A percentile compares a stretch with the other conserved stretches of the same genome.
Evolutionary conservation across 2,113 vertebrate genomes (phyloP).

Genomic region (Oncorhynchus tshawytscha): DNA sequence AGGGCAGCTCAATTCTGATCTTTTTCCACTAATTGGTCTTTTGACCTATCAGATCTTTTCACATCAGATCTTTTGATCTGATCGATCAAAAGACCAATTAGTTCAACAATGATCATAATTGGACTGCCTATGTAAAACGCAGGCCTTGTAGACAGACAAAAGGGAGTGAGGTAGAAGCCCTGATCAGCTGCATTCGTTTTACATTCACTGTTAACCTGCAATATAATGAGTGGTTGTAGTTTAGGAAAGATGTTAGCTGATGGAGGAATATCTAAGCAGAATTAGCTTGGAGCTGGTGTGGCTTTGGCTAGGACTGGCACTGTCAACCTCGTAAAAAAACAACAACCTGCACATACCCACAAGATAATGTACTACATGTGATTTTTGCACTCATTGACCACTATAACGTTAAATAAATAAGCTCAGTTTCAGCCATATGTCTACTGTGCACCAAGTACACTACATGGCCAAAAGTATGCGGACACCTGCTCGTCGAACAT

Average conservation of each 20-base stretch:
- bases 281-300: neutral
- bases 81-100: too few species aligned
- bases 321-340: neutral
- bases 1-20: too few species aligned
- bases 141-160: too few species aligned
- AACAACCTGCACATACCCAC: neutral
- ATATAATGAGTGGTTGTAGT: neutral
- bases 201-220: constrained; percentile 21
- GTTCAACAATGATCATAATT: too few species aligned
- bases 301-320: neutral
- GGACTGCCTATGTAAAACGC: too few species aligned
- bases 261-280: neutral
- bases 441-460: neutral
- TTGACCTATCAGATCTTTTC: too few species aligned
- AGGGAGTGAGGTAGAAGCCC: neutral
- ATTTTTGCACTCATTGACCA: neutral
- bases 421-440: neutral
- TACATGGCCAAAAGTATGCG: too few species aligned
- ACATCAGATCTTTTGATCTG: too few species aligned
- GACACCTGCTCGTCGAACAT: too few species aligned
- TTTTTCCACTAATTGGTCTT: too few species aligned
- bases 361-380: neutral
- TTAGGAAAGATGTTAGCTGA: neutral
- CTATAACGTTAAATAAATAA: neutral
- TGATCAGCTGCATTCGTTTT: constrained; percentile 1